phyloP scores from a whole-genome alignment of 2,888 invertebrate genomes.

The Chloroclystis v-ata region DNA sequence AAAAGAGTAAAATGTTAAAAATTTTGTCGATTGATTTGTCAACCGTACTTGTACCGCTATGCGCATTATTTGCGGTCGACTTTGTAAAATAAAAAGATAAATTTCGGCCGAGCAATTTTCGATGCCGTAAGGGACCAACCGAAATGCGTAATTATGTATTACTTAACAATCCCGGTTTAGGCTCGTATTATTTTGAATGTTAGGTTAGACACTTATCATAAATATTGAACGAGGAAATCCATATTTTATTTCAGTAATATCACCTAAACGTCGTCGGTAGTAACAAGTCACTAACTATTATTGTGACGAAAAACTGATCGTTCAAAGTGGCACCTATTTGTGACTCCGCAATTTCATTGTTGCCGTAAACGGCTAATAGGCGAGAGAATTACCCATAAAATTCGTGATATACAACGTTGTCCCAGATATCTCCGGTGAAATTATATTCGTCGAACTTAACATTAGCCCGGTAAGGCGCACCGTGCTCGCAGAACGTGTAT shows the following conservation, averaged over 20 bases:
- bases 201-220: too few relatives aligned
- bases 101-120: conserved; percentile 9
- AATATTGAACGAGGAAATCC: too few relatives aligned
- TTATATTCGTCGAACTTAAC: conserved; percentile 47
- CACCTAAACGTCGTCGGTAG: too few relatives aligned
- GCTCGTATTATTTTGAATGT: too few relatives aligned
- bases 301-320: too few relatives aligned
- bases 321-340: conserved; percentile 9
- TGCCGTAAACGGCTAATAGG: conserved; percentile 22
- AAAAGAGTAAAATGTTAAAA: background rate
- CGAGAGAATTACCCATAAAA: conserved; percentile 34
- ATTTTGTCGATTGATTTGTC: conserved; percentile 26
- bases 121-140: background rate
- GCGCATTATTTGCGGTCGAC: conserved; percentile 37
- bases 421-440: conserved; percentile 47
- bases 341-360: conserved; percentile 23
- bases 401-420: conserved; percentile 46
- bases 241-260: too few relatives aligned
- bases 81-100: conserved; percentile 37
- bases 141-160: background rate
- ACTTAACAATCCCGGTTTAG: too few relatives aligned
- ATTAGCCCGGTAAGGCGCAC: conserved; percentile 46
- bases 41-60: conserved; percentile 39
- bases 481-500: conserved; percentile 50
- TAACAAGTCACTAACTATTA: too few relatives aligned